Base-by-base conservation (phyloP, 2,797 vertebrate species). In the Balearica regulorum region DNA sequence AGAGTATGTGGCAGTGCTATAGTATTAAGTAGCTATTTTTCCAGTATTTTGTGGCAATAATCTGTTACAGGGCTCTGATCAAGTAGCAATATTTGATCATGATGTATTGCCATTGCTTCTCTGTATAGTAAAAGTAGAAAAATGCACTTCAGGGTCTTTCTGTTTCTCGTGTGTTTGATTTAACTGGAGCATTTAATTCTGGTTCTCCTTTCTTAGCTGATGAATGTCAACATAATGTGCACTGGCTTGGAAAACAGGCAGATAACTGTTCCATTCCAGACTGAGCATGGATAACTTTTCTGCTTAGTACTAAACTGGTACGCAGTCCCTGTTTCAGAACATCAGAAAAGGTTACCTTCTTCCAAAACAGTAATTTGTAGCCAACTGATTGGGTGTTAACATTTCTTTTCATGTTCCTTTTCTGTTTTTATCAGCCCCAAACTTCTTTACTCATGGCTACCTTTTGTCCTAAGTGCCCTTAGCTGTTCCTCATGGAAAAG, bases 131-230 rank as follows among this genome's bases (percentile, higher is more conserved):
- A 46, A 61, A 71, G 60, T 33, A 70, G 82, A 87, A 94, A 94
- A 94, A 87, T 54, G 43, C 54, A 92, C 72, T 92, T 83, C 21
- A 71, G 78, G 33, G 57, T 89, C 75, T 91, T 91, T 61, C 78
- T 93, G 41, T 41, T 87, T 90, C 81, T 90, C 84, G 65, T 54
- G 16, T 90, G 81, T 96, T 93, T 7, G 7, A 87, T 97, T 95
- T 95, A 93, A 93, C 78, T 96, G 84, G 86, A 83, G 75, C 93
- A 71, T 87, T 96, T 95, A 93, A 94, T 96, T 95, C 79, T 92
- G 61, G n/a, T 89, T 73, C 69, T 89, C 49, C 68, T 95, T 94
- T 83, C 87, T 78, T 92, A 91, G 89, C 71, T 93, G 90, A 93
- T 80, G 75, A 91, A 91, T 89, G 90, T 95, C 94, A 94, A 53